These are phyloP conservation scores for Amiota mariae DNA, from an alignment of 2,888 invertebrate genomes.

Conservation along the genomic window DNA sequence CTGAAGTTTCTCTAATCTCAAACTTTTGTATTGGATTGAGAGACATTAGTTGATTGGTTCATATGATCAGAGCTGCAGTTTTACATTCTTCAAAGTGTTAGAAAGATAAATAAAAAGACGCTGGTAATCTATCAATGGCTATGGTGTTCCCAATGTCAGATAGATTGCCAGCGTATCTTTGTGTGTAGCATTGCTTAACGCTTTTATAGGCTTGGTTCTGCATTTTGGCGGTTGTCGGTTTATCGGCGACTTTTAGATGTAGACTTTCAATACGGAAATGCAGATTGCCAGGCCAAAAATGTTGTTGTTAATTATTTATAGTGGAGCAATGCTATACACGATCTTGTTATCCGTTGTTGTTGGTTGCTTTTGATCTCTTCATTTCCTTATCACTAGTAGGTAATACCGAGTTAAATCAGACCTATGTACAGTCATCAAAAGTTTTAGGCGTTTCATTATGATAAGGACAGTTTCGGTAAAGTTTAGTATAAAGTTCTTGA, in stretches of 20 bases:
- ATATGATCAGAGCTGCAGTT: too few relatives aligned
- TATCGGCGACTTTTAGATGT: background rate
- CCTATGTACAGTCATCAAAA: too few relatives aligned
- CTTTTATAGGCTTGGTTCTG: constrained; percentile 18
- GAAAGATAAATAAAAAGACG: too few relatives aligned
- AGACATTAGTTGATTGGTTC: too few relatives aligned
- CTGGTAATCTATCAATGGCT: background rate
- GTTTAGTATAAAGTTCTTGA: too few relatives aligned
- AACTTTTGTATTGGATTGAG: too few relatives aligned
- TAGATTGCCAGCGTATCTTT: constrained; percentile 41
- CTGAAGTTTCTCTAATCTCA: constrained; percentile 11
- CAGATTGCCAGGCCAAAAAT: constrained; percentile 15
- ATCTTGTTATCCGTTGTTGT: constrained; percentile 73
- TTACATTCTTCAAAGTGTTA: too few relatives aligned
- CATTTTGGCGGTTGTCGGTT: constrained; percentile 21
- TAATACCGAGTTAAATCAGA: background rate
- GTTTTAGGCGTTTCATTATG: too few relatives aligned
- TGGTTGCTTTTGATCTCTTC: constrained; percentile 74
- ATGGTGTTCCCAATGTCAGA: constrained; percentile 1
- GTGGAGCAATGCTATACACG: constrained; percentile 59
- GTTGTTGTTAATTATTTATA: constrained; percentile 21
- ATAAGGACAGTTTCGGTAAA: too few relatives aligned
- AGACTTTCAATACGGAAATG: constrained; percentile 19
- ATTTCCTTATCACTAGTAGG: constrained; percentile 33
- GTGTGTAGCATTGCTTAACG: constrained; percentile 61